A percentile compares a stretch with the other conserved stretches of the same genome.
Conservation (phyloP, 1,140 invertebrate species). For the Philopotamus ludificatus region DNA sequence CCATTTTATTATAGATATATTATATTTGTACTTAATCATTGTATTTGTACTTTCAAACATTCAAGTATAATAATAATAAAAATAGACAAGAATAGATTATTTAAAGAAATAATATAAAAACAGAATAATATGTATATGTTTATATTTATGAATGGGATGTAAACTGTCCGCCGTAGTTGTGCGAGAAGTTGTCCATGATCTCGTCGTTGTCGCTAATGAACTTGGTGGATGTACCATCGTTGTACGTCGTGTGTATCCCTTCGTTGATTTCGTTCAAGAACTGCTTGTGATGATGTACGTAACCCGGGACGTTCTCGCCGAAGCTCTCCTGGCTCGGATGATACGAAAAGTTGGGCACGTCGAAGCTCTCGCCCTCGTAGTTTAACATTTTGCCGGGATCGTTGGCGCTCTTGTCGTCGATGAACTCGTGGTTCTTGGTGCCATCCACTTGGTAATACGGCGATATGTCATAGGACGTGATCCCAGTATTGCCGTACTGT, state of each 20-base stretch:
- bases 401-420: background rate
- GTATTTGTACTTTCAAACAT: no score
- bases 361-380: background rate
- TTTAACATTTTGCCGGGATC: background rate
- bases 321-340: slow-evolving; percentile 23
- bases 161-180: slow-evolving; percentile 5
- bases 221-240: slow-evolving; percentile 8
- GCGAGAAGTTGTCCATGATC: slow-evolving; percentile 10
- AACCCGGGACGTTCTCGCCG: slow-evolving; percentile 31
- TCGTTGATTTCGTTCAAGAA: slow-evolving; percentile 36
- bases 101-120: no score
- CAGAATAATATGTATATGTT: no score
- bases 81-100: no score
- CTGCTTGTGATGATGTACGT: slow-evolving; percentile 20
- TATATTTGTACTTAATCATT: no score
- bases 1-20: no score
- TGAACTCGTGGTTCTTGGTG: background rate
- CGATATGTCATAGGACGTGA: slow-evolving; percentile 33
- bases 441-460: slow-evolving; percentile 22
- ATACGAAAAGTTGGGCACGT: background rate
- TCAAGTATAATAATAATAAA: no score
- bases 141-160: background rate
- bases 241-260: slow-evolving; percentile 12
- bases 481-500: slow-evolving; percentile 12
- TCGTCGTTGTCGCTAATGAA: slow-evolving; percentile 14